phyloP scores from a whole-genome alignment of 2,797 vertebrate species.

The Gouania willdenowi region DNA sequence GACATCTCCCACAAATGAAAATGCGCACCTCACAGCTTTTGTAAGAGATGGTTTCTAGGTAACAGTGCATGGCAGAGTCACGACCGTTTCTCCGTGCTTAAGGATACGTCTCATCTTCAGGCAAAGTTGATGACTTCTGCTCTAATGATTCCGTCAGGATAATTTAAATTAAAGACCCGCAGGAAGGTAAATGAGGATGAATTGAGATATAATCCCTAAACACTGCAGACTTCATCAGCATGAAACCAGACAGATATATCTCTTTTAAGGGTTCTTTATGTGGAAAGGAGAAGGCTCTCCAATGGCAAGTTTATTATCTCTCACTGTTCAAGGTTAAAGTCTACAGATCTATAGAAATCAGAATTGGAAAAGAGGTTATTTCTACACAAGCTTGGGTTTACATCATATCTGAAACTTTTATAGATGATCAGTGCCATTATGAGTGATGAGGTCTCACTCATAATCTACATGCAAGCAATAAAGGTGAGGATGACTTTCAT shows the following conservation, averaged over 20 bases:
- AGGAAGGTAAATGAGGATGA: conserved; percentile 75
- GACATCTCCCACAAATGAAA: not conserved
- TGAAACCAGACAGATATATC: conserved; percentile 65
- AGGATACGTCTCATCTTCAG: conserved; percentile 42
- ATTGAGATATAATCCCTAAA: conserved; percentile 73
- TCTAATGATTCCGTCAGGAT: conserved; percentile 70
- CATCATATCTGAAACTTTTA: conserved; percentile 74
- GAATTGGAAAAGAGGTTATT: conserved; percentile 70
- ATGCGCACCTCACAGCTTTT: not conserved
- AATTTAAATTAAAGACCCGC: conserved; percentile 69
- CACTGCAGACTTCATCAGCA: conserved; percentile 67
- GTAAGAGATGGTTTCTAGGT: conserved; percentile 12
- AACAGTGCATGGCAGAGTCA: conserved; percentile 28
- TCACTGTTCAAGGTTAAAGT: conserved; percentile 73
- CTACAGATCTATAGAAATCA: conserved; percentile 61
- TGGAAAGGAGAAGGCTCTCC: conserved; percentile 54
- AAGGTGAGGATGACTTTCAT: conserved; percentile 71
- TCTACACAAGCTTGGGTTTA: conserved; percentile 57
- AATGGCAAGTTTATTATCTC: conserved; percentile 79
- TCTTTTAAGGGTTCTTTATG: conserved; percentile 74
- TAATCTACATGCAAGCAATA: conserved; percentile 68
- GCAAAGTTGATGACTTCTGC: conserved; percentile 64
- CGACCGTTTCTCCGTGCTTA: conserved; percentile 29
- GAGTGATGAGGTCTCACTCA: conserved; percentile 70
- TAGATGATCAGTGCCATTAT: conserved; percentile 81